phyloP scores from a whole-genome alignment of 2,888 invertebrate genomes.

The Orthonychiurus folsomi region DNA sequence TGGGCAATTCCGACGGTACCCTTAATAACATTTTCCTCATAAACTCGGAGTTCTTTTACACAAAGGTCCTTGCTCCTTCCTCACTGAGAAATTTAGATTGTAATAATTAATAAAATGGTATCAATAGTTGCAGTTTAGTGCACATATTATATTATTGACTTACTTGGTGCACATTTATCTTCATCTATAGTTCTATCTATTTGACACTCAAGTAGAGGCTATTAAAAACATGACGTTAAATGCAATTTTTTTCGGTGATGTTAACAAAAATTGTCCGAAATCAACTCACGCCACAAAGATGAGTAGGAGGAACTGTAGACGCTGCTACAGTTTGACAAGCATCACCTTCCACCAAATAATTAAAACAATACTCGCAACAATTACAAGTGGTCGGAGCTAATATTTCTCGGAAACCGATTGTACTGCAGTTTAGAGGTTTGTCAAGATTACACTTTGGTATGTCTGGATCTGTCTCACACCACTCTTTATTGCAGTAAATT shows the following conservation, averaged over 20 bases:
- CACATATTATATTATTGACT: background rate
- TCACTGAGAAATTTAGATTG: slow-evolving; percentile 7
- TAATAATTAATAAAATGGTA: slow-evolving; percentile 5
- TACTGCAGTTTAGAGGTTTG: slow-evolving; percentile 24
- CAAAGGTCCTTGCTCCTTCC: no score
- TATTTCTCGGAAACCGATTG: slow-evolving; percentile 29
- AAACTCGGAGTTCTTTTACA: slow-evolving; percentile 40
- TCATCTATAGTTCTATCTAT: slow-evolving; percentile 4
- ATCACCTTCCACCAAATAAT: slow-evolving; percentile 30
- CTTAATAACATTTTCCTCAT: slow-evolving; percentile 46
- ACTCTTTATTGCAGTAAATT: no score
- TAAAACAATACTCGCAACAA: slow-evolving; percentile 35
- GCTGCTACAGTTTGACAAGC: slow-evolving; percentile 18
- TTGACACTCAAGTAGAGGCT: slow-evolving; percentile 29
- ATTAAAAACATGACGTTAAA: no score
- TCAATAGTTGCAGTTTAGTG: background rate
- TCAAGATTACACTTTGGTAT: no score
- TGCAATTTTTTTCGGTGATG: no score
- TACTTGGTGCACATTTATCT: slow-evolving; percentile 28
- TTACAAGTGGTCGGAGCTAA: slow-evolving; percentile 34
- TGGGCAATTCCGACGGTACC: slow-evolving; percentile 53
- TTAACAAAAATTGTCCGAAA: no score
- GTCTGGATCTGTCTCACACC: no score
- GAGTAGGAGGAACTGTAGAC: slow-evolving; percentile 21
- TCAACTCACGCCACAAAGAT: slow-evolving; percentile 39